Evolutionary conservation across 2,888 invertebrate genomes (phyloP).

Genomic region (Ophion ventricosus): DNA sequence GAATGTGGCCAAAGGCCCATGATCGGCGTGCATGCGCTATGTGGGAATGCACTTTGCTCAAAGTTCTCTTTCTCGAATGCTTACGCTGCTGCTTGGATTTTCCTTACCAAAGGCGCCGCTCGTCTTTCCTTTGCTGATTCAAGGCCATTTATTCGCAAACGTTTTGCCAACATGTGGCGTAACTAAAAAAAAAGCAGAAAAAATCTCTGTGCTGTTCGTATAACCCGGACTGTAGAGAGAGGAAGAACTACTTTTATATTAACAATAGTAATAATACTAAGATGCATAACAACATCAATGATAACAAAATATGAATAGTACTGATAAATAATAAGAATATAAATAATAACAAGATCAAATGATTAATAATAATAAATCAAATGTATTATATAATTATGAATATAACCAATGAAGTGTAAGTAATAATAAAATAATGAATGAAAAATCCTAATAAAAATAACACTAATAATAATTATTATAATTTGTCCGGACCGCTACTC

Average conservation of each 20-base stretch:
- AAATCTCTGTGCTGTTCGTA: neutral
- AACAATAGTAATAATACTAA: too few species aligned
- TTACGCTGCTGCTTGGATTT: neutral
- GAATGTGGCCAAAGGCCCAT: constrained; percentile 52
- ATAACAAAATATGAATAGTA: too few species aligned
- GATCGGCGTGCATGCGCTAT: constrained; percentile 38
- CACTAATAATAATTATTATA: neutral
- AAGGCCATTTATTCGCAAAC: constrained; percentile 54
- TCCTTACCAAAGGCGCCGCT: constrained; percentile 15
- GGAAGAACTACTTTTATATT: neutral
- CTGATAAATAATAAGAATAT: too few species aligned
- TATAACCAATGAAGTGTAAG: too few species aligned
- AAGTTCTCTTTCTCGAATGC: neutral
- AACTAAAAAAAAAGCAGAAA: neutral
- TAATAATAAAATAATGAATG: neutral
- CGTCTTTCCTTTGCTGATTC: constrained; percentile 42
- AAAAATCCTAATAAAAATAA: neutral
- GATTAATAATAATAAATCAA: too few species aligned
- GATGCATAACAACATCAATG: too few species aligned
- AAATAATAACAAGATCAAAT: too few species aligned
- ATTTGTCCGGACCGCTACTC: neutral
- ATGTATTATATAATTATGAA: too few species aligned
- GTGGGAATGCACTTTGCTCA: constrained; percentile 55
- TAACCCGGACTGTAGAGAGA: neutral
- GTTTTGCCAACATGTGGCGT: constrained; percentile 25